Base-by-base conservation (phyloP, 2,797 vertebrate genomes). In the Limosa lapponica region DNA sequence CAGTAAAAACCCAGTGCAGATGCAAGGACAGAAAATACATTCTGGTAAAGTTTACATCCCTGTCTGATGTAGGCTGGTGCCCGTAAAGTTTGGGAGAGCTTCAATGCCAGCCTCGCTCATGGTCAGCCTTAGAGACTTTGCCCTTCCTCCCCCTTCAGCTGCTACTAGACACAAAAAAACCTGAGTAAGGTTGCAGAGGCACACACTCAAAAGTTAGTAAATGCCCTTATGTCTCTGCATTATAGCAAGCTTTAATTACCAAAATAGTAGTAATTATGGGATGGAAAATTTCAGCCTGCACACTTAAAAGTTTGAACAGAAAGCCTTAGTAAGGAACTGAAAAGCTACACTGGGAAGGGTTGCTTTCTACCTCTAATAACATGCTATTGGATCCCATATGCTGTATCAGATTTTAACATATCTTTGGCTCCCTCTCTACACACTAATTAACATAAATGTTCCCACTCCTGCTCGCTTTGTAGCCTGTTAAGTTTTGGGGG, bases 291-390 rank as follows among this genome's bases (percentile, higher is more conserved):
- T 95, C 66, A 89, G 82, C 52, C 73, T 1, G 2, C 61, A 34
- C 25, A 37, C 46, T 78, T 78, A 24, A 36, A 89, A 94, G 37
- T 89, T 96, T 94, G 81, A 87, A 52, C 48, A 9, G 4, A 84
- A 95, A 95, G 64, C 62, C 51, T 91, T 90, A 87, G 92, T 95
- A 95, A 93, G 88, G 71, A 93, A 30, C 74, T 74, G 74, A 93
- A 95, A 77, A 90, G 37, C 74, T 93, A 44, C 71, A 24, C 37
- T 61, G 74, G 59, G 67, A 82, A 90, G 90, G 44, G 46, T 34
- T 92, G 46, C 74, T 93, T 90, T 89, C 81, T 87, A 11, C 88
- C 66, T 91, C 86, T 96, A 87, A 96, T 94, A 74, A 93, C 78
- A 89, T 80, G 75, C 91, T 92, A 90, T 64, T 0, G n/a, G 86